Percentiles rank a stretch among this genome's conserved stretches.
phyloP scores from a whole-genome alignment of 92 coral and sea anemone genomes.

The Epizoanthus illoricatus region DNA sequence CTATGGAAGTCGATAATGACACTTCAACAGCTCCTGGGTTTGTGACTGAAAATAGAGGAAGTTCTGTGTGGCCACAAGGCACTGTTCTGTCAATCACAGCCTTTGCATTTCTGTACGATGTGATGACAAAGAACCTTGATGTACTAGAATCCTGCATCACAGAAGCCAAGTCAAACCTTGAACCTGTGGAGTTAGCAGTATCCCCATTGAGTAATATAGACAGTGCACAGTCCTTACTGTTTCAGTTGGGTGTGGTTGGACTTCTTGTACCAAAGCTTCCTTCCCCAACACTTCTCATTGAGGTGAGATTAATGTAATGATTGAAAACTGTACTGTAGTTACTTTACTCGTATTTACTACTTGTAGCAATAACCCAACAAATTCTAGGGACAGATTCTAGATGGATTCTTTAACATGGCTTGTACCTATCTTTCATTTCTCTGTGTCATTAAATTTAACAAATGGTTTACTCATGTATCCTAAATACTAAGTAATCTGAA shows the following conservation, averaged over 20 bases:
- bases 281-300: not conserved
- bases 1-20: slow-evolving; percentile 5
- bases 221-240: slow-evolving; percentile 9
- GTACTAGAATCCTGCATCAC: slow-evolving; percentile 4
- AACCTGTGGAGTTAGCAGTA: not conserved
- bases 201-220: not conserved
- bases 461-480: no score
- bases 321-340: no score
- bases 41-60: not conserved
- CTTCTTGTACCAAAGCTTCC: slow-evolving; percentile 27
- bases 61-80: slow-evolving; percentile 26
- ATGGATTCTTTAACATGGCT: no score
- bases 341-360: no score
- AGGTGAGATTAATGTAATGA: not conserved
- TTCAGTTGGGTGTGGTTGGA: slow-evolving; percentile 38
- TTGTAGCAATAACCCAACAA: no score
- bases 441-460: no score
- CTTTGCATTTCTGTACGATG: slow-evolving; percentile 16
- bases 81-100: slow-evolving; percentile 13
- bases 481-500: no score
- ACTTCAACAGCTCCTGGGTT: not conserved
- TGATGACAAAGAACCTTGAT: slow-evolving; percentile 25
- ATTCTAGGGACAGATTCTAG: no score
- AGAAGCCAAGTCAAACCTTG: slow-evolving; percentile 23
- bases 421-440: no score